Evolutionary conservation across 2,113 vertebrate species (phyloP), one percentile per base, ranked within the genome.

Genomic region (Ophthalmolycus amberensis): DNA sequence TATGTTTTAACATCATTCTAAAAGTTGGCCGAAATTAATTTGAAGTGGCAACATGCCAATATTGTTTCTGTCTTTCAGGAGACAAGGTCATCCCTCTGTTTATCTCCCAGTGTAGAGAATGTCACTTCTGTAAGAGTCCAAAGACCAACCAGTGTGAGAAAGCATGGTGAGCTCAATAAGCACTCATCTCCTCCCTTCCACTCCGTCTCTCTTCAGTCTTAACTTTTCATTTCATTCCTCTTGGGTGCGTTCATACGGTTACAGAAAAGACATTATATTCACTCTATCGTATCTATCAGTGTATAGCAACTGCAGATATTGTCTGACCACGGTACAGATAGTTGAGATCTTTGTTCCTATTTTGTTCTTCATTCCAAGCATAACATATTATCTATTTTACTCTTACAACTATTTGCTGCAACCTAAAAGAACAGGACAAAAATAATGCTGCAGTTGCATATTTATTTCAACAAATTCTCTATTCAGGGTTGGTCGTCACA

Each of bases 31-130:
- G 12, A 11, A 25, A 71, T 20, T 12, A 0, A 14, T 74, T 32
- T 63, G 22, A 50, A 20, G 10, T 60, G 32, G 11, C 1, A 82
- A 20, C 20, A 16, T 60, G 32, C 8, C 1, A 82, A 25, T 14
- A 42, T 50, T 77, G 40, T 67, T 37, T 20, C 22, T 42, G 20
- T 88, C 11, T 16, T 90, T 3, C 77, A 97, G 97, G 96, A 60
- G 96, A 97, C 89, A 96, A 95, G 71, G 96, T 97, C 42, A 96
- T 97, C 40, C 96, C 95, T 2, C 38, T 96, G 22, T 94, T 94
- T 80, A 4, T 96, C 25, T 90, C 94, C 15, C 95, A 96, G 46
- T 98, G 97, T 9, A 88, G 90, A 81, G 91, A 96, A 44, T 98
- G 96, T 83, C 87, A 20, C 16, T 92, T 94, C 83, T 98, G 96